Evolutionary conservation across 2,888 invertebrate genomes (phyloP).

Genomic region (Macaria notata): DNA sequence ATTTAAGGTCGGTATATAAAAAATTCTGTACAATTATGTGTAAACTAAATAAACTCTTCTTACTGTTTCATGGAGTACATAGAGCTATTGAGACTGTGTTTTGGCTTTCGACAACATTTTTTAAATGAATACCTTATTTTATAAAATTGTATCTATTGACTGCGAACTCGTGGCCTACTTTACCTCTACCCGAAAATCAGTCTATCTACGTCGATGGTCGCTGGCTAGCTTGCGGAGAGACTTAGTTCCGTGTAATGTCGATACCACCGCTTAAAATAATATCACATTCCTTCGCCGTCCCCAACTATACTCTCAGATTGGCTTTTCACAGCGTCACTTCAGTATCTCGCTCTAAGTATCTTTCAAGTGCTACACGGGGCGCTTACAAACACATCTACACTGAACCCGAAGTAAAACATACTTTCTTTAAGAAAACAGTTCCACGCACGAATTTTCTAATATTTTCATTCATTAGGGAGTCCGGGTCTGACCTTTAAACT

Average conservation of each 20-base stretch:
- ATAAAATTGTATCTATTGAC: constrained; percentile 69
- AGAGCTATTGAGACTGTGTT: constrained; percentile 75
- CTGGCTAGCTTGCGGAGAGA: constrained; percentile 63
- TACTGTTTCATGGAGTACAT: constrained; percentile 65
- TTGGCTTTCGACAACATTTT: constrained; percentile 70
- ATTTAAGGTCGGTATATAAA: constrained; percentile 79
- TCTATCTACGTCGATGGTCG: constrained; percentile 73
- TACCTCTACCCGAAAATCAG: constrained; percentile 80
- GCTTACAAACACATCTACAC: no score
- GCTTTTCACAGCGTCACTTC: no score
- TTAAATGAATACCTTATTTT: constrained; percentile 63
- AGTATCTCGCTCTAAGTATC: no score
- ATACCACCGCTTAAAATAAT: constrained; percentile 71
- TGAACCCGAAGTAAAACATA: no score
- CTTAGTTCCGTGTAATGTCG: constrained; percentile 42
- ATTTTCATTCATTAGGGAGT: no score
- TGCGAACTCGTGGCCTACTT: constrained; percentile 72
- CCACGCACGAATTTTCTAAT: no score
- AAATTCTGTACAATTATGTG: constrained; percentile 78
- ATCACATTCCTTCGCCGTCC: constrained; percentile 74
- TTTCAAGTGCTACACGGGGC: no score
- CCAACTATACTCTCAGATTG: background rate
- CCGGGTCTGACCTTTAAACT: no score
- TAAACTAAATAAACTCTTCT: constrained; percentile 81
- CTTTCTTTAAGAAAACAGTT: no score